Base-by-base conservation (phyloP, 2,113 vertebrate species). In the Vombatus ursinus region DNA sequence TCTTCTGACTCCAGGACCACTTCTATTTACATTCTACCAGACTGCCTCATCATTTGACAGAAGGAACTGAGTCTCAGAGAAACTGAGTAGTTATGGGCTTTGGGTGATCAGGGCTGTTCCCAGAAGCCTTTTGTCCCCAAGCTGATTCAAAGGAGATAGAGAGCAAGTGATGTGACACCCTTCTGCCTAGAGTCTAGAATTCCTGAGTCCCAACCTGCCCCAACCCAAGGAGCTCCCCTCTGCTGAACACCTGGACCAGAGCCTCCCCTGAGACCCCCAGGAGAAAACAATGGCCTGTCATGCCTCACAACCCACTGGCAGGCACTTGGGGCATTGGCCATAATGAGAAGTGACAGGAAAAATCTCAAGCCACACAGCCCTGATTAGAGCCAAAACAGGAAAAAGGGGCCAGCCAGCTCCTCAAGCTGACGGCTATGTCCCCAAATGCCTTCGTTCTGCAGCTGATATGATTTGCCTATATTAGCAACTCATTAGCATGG, bases 301-400 rank as follows among this genome's bases (percentile, higher is more conserved):
- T 52, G 50, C 92, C 96, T 54, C 50, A 47, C 0, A 0, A 92
- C 2, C 31, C 54, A 47, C 84, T 91, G 68, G 94, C 97, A 97
- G 96, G 91, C 94, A 89, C 91, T 0, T 0, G 25, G 57, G n/a
- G 22, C 94, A n/a, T 97, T 92, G 93, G 92, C 77, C 51, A 8
- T 98, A 97, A 98, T 95, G 90, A 97, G 95, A 97, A 97, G 94
- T 94, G 98, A 97, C 97, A 97, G 91, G 92, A 92, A 51, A 57
- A 92, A 93, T 95, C 95, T 93, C 94, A 94, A 48, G 57, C 53
- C 95, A 92, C 95, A 90, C 91, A 95, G 94, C 91, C 93, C 4
- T 23, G 95, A 96, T 96, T 97, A 93, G 57, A 96, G 93, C 94
- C 95, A 50, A 91, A 93, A 92, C 96, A 98, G 94, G 92, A 95